Evolutionary conservation across 2,113 vertebrate genomes (phyloP), one percentile per base, ranked within the genome.

Genomic region (Rhinolophus sinicus): DNA sequence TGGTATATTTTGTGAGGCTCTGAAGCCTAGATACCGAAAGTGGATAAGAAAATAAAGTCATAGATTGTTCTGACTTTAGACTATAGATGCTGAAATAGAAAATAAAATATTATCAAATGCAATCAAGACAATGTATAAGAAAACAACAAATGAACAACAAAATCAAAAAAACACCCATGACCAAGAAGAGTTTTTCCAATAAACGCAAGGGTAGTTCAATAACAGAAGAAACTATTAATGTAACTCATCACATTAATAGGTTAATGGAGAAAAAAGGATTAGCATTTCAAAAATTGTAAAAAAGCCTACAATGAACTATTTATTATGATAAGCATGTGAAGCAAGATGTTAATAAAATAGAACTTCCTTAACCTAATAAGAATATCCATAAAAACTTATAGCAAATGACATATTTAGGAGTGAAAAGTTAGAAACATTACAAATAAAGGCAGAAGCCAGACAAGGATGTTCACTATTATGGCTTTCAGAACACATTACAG

Each of bases 191-290:
- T 54, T 26, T 77, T 72, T 82, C 33, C 44, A 94, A 33, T 72
- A 70, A 94, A 76, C 62, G 2, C 19, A 67, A 87, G 8, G 5
- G 12, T 84, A 80, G 33, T 76, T 78, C 62, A 69, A 33, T 88
- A 83, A 65, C 28, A 92, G 67, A 94, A 92, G 62, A 73, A 60
- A 38, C 24, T 73, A 64, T 56, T 80, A 97, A 64, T 60, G 3
- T 19, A 88, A 69, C 84, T 94, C 75, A 90, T n/a, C 58, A 84
- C 38, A 93, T 78, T 86, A 83, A 92, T 7, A 92, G 64, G 80
- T 93, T 96, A 96, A 47, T 78, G 26, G 28, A 44, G 11, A 5
- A 56, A 65, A 78, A 75, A 89, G 70, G 10, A 22, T 86, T 76
- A n/a, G 12, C 18, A 78, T 62, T 90, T 88, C 21, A 81, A 85